Percentiles rank a stretch among this genome's conserved stretches.
phyloP scores from a whole-genome alignment of 2,888 invertebrate genomes.

The Pyrochroa serraticornis region DNA sequence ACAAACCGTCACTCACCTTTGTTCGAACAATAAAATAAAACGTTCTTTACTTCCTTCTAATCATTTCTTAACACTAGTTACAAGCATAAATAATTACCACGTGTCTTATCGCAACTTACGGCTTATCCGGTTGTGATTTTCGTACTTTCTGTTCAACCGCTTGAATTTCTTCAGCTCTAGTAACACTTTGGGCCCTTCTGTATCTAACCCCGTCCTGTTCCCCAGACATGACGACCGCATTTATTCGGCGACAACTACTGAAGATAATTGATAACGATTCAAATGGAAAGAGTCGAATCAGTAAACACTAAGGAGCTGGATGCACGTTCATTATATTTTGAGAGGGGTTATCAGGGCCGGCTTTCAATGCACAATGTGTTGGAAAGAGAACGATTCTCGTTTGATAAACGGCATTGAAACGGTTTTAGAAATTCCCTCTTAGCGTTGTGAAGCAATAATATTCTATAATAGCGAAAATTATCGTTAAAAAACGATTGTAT shows the following conservation, averaged over 20 bases:
- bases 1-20: too few relatives aligned
- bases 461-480: too few relatives aligned
- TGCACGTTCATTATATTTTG: constrained; percentile 8
- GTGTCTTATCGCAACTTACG: constrained; percentile 67
- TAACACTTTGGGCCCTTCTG: constrained; percentile 83
- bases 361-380: constrained; percentile 6
- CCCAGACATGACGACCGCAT: constrained; percentile 41
- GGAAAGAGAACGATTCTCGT: constrained; percentile 3
- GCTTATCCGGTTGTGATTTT: constrained; percentile 82
- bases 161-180: constrained; percentile 86
- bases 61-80: background rate
- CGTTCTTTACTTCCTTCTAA: background rate
- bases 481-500: too few relatives aligned
- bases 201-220: constrained; percentile 63
- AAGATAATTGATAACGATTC: too few relatives aligned
- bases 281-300: background rate
- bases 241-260: too few relatives aligned
- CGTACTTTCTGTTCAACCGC: constrained; percentile 80
- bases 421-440: too few relatives aligned
- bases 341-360: constrained; percentile 18
- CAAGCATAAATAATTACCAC: background rate
- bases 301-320: background rate
- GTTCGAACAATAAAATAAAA: too few relatives aligned
- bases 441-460: too few relatives aligned
- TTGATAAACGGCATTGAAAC: too few relatives aligned